These are phyloP conservation scores for Amphiura filiformis DNA, from an alignment of 35 echinoderm and acorn worm species.

Conservation along the genomic window DNA sequence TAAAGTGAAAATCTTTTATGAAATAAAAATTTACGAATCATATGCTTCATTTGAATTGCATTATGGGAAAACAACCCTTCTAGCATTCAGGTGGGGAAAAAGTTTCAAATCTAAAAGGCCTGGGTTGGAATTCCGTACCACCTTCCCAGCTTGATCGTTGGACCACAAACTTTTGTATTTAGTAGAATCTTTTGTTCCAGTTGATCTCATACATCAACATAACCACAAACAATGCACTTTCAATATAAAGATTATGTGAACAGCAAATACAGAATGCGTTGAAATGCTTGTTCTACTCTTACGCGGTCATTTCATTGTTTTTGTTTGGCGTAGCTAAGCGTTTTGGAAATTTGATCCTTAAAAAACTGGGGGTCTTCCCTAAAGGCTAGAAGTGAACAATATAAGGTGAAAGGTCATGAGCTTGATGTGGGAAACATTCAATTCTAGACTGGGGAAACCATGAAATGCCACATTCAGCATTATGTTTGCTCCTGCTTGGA, in stretches of 20 bases:
- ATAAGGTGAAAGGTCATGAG: neutral
- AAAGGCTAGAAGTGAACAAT: neutral
- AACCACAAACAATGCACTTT: conserved; percentile 8
- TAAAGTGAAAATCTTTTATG: neutral
- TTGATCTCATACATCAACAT: conserved; percentile 6
- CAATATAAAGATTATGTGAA: neutral
- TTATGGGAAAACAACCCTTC: neutral
- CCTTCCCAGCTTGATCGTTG: neutral
- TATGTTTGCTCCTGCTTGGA: too few relatives aligned
- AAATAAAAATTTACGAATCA: neutral
- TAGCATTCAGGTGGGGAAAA: neutral
- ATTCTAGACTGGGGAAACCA: neutral
- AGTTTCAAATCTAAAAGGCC: neutral
- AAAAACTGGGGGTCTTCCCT: neutral
- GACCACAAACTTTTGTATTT: neutral
- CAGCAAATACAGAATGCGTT: neutral
- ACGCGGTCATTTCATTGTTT: neutral
- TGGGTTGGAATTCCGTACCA: neutral
- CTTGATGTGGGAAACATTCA: neutral
- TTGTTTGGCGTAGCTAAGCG: neutral
- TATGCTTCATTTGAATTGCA: neutral
- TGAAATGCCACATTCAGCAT: too few relatives aligned
- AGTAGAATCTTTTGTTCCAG: neutral
- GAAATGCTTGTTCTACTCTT: neutral
- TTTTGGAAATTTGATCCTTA: neutral